Evolutionary conservation across 1,140 invertebrate genomes (phyloP).

Genomic region (Drosophila persimilis): DNA sequence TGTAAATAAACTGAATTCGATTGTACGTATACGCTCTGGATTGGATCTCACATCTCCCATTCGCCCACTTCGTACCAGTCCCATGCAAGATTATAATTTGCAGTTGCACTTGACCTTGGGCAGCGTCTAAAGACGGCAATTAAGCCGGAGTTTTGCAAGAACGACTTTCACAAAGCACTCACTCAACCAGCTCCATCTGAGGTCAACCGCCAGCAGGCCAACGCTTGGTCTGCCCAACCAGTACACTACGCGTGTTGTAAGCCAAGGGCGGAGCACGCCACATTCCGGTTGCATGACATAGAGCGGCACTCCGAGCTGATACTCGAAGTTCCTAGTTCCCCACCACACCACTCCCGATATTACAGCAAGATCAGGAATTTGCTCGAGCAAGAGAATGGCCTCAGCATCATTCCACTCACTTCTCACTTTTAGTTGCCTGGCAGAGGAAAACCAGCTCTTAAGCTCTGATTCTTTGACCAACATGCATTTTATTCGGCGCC

Average conservation of each 20-base stretch:
- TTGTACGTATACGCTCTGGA: slow-evolving; percentile 17
- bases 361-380: neutral
- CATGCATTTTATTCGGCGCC: slow-evolving; percentile 73
- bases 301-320: neutral
- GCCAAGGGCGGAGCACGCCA: slow-evolving; percentile 50
- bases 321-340: slow-evolving; percentile 19
- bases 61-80: slow-evolving; percentile 9
- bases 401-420: neutral
- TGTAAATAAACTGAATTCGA: slow-evolving; percentile 64
- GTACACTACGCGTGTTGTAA: neutral
- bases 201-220: slow-evolving; percentile 39
- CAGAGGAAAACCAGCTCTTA: neutral
- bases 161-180: slow-evolving; percentile 78
- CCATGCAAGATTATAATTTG: slow-evolving; percentile 63
- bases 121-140: slow-evolving; percentile 50
- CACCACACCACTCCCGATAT: neutral
- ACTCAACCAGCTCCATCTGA: slow-evolving; percentile 46
- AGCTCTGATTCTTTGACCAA: slow-evolving; percentile 53
- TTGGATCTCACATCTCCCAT: slow-evolving; percentile 26
- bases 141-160: slow-evolving; percentile 74
- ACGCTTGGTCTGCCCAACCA: too few relatives aligned
- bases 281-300: slow-evolving; percentile 57
- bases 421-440: neutral
- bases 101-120: slow-evolving; percentile 81
- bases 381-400: neutral